Conservation (phyloP, 1,140 invertebrate genomes). For the Eufriesea mexicana region DNA sequence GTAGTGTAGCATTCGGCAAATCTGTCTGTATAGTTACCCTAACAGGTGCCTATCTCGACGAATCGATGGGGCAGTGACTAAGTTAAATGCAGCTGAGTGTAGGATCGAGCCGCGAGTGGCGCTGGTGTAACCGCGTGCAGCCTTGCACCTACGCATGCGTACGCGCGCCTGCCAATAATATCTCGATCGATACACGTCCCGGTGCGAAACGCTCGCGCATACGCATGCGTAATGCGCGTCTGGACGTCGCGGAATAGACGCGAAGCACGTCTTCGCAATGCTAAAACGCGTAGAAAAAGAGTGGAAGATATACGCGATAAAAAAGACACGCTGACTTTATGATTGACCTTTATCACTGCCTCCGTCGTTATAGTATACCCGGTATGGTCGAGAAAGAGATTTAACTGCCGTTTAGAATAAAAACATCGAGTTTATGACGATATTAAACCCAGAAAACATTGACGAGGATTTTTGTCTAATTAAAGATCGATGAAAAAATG, state of each 20-base stretch:
- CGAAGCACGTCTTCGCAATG: conserved; percentile 55
- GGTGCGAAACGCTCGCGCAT: conserved; percentile 55
- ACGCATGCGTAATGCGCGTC: background rate
- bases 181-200: conserved; percentile 63
- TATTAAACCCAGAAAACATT: too few relatives aligned
- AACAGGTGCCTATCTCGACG: conserved; percentile 51
- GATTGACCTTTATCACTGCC: background rate
- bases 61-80: conserved; percentile 69
- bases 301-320: conserved; percentile 2
- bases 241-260: background rate
- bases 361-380: too few relatives aligned
- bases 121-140: conserved; percentile 22
- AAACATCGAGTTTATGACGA: too few relatives aligned
- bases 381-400: too few relatives aligned
- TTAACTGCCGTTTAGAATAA: too few relatives aligned
- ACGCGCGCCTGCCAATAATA: conserved; percentile 51
- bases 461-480: too few relatives aligned
- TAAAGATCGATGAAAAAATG: too few relatives aligned
- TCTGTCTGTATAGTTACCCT: too few relatives aligned
- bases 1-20: too few relatives aligned
- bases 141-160: conserved; percentile 33
- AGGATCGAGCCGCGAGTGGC: background rate
- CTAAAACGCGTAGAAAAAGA: conserved; percentile 4
- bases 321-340: conserved; percentile 53
- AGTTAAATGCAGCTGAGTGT: conserved; percentile 50